Evolutionary conservation across 2,797 vertebrate species (phyloP), one percentile per base, ranked within the genome.

Genomic region (Hydrolagus colliei): DNA sequence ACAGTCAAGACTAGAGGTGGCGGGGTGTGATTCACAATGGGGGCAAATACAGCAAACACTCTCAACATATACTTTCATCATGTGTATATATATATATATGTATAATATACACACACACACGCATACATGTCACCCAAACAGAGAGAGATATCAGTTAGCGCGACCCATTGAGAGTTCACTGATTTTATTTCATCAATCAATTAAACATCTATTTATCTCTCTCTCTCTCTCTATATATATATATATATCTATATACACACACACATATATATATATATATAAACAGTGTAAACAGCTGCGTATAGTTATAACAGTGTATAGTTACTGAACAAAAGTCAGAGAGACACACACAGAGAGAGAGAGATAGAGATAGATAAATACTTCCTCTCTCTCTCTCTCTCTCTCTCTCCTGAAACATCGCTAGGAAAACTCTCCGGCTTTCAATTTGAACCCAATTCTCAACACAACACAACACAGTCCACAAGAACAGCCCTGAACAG

Each of bases 11-110:
- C 79, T 27, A 16, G 41, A 52, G 41, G 41, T 52, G 41, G 1
- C 79, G 65, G 41, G 65, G 52, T 84, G 79, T 52, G 79, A 84
- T 68, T 6, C 63, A 67, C 79, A 84, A 84, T 71, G 71, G 79
- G 27, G 41, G 71, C 79, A 84, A 84, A 84, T 68, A 84, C 79
- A 84, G 79, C 63, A 71, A 84, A 80, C 63, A 3, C 1, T 52
- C 41, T 52, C 41, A 52, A 52, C 41, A 52, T 52, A 52, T 52
- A 52, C 41, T 52, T 52, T 52, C 41, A 6, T 6, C 0, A 52
- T 75, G 2, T 27, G 1, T 27, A 27, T 27, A 27, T 75, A 8
- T 27, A 27, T 27, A 27, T 27, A 27, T 27, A 27, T 27, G 1
- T 27, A 27, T 27, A 27, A 27, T 27, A 76, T 41, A 63, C 4